Percentiles rank a stretch among this genome's conserved stretches.
phyloP scores from a whole-genome alignment of 64 coral and sea anemone genomes.

The Orbicella faveolata region DNA sequence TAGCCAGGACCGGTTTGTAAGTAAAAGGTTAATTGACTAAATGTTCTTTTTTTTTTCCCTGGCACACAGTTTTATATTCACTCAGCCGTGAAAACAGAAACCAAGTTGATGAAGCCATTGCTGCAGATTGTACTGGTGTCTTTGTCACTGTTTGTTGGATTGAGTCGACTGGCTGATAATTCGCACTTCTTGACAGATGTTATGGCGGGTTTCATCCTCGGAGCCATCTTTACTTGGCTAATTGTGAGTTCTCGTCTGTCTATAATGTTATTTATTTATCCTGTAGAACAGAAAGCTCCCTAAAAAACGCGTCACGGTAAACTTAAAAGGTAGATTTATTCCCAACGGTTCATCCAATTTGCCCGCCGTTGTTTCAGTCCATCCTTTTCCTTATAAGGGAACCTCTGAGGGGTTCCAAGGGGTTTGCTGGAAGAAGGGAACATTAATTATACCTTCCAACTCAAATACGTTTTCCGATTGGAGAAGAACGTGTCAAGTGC shows the following conservation, averaged over 20 bases:
- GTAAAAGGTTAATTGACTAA: background rate
- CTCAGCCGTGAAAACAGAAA: background rate
- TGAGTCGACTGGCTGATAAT: constrained; percentile 19
- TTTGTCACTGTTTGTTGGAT: constrained; percentile 12
- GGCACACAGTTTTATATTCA: constrained; percentile 17
- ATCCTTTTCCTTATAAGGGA: too few species aligned
- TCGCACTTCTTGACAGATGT: constrained; percentile 37
- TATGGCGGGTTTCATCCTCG: constrained; percentile 30
- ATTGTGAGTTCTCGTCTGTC: constrained; percentile 21
- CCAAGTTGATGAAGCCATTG: constrained; percentile 16
- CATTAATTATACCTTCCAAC: too few species aligned
- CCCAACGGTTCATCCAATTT: too few species aligned
- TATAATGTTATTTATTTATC: too few species aligned
- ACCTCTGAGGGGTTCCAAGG: too few species aligned
- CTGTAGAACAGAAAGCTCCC: too few species aligned
- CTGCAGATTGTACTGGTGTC: constrained; percentile 17
- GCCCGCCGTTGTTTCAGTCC: too few species aligned
- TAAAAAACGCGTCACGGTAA: too few species aligned
- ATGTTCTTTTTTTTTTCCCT: background rate
- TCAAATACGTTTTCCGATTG: too few species aligned
- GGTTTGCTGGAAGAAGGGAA: too few species aligned
- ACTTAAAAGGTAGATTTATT: too few species aligned
- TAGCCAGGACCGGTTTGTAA: background rate
- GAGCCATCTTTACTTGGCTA: constrained; percentile 30
- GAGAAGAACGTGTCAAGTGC: too few species aligned